Evolutionary conservation across 2,888 invertebrate species (phyloP), one percentile per base, ranked within the genome.

Genomic region (Pardosa pseudoannulata): DNA sequence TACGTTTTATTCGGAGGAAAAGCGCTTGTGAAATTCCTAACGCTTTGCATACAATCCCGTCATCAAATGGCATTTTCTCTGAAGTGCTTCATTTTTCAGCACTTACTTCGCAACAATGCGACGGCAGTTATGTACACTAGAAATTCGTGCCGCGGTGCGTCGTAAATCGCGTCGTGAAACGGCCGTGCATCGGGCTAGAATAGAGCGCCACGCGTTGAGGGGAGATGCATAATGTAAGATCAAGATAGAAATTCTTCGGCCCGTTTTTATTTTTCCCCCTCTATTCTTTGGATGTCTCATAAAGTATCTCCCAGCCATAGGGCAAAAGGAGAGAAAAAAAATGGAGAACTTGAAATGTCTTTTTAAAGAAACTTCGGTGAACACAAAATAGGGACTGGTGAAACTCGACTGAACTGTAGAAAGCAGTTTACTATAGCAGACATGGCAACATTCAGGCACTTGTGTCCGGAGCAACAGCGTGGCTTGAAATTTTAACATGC

Each of bases 251-350:
- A 46, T 79, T 79, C 32, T 41, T 50, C 28, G 56, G 13, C 56
- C 13, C 27, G 62, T 62, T 79, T 79, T 71, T 41, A 19, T 32
- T n/a, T n/a, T n/a, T n/a, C n/a, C n/a, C n/a, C n/a, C n/a, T n/a
- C 74, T 39, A 81, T 81, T 81, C 81, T 81, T 74, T 7, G 73
- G 23, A 39, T 81, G 81, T 39, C 81, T 62, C 81, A 67, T 81
- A 81, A 81, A 81, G 50, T 46, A 79, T 80, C 56, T 39, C 23
- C 39, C 27, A n/a, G 9, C n/a, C 27, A 64, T 6, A 9, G 36
- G 36, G 36, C 6, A 36, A 36, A 7, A 36, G 36, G 9, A 36
- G 9, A 9, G 36, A 36, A 50, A 16, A n/a, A n/a, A n/a, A n/a
- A n/a, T n/a, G n/a, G n/a, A n/a, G n/a, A n/a, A n/a, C n/a, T n/a